Percentiles rank a stretch among this genome's conserved stretches.
These are phyloP conservation scores for Lucilia cuprina DNA, from an alignment of 1,140 invertebrate species.

Conservation along the genomic window DNA sequence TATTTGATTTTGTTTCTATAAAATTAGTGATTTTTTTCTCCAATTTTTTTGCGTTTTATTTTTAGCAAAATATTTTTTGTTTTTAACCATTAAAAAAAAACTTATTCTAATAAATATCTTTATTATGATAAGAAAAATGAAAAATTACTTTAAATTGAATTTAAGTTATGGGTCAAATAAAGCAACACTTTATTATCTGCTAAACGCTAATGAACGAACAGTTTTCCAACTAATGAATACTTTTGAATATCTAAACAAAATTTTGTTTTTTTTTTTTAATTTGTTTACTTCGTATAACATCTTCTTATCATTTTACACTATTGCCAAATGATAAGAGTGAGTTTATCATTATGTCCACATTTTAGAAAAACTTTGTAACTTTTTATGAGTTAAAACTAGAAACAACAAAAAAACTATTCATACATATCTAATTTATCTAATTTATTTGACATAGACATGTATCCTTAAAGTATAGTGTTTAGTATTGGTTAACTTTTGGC, in stretches of 20 bases:
- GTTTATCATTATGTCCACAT: constrained; percentile 14
- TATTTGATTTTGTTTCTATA: not conserved
- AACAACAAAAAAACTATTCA: not conserved
- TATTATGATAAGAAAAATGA: not conserved
- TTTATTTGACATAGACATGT: not conserved
- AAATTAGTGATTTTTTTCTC: not conserved
- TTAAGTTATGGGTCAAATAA: constrained; percentile 6
- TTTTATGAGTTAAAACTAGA: not conserved
- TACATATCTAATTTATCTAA: not conserved
- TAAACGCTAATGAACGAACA: not conserved
- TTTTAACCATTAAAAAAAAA: not conserved
- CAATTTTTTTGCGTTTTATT: not conserved
- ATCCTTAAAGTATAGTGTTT: not conserved
- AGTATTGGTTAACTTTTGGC: not conserved
- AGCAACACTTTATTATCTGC: not conserved
- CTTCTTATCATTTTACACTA: constrained; percentile 11
- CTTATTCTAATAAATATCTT: not conserved
- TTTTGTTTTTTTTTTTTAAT: not conserved
- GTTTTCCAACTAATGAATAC: not conserved
- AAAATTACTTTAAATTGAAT: constrained; percentile 12
- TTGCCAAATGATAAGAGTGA: not conserved
- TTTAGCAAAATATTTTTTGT: not conserved
- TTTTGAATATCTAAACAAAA: not conserved
- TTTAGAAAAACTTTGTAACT: not conserved
- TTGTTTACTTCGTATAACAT: not conserved